These are phyloP conservation scores for Melanotaenia boesemani DNA, from an alignment of 2,797 vertebrate species.

Conservation along the genomic window DNA sequence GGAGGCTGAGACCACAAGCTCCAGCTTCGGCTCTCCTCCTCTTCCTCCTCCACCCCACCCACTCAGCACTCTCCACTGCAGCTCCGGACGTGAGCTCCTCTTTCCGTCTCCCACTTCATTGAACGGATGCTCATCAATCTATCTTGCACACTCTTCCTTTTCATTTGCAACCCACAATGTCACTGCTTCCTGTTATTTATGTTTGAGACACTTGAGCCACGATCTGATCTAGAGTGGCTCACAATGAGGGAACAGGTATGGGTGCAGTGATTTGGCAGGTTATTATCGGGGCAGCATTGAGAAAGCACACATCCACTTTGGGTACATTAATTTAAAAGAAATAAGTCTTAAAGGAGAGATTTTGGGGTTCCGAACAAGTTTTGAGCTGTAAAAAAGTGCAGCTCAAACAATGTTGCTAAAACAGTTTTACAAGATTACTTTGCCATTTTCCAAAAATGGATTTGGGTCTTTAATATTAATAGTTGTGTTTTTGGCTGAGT, in stretches of 20 bases:
- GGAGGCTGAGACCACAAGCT: slow-evolving; percentile 75
- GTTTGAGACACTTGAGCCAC: slow-evolving; percentile 11
- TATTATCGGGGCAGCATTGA: background rate
- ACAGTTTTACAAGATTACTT: too few species aligned
- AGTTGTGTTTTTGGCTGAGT: too few species aligned
- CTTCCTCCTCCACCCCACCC: slow-evolving; percentile 69
- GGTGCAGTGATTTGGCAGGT: background rate
- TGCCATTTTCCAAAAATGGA: too few species aligned
- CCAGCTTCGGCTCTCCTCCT: slow-evolving; percentile 65
- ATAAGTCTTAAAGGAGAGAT: background rate
- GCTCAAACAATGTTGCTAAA: too few species aligned
- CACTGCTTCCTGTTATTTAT: slow-evolving; percentile 22
- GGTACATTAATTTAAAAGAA: background rate
- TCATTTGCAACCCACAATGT: slow-evolving; percentile 35
- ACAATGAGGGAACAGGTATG: slow-evolving; percentile 10
- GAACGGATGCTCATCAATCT: slow-evolving; percentile 37
- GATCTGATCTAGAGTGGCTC: background rate
- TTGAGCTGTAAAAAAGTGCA: too few species aligned
- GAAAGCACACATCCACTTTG: background rate
- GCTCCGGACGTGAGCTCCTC: slow-evolving; percentile 65
- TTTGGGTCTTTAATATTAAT: too few species aligned
- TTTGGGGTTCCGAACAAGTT: background rate
- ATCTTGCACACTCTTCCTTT: slow-evolving; percentile 40
- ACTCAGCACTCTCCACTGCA: slow-evolving; percentile 73
- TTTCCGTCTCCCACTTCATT: slow-evolving; percentile 65